Evolutionary conservation across 1,140 invertebrate species (phyloP).

Genomic region (Brachystomella parvula): DNA sequence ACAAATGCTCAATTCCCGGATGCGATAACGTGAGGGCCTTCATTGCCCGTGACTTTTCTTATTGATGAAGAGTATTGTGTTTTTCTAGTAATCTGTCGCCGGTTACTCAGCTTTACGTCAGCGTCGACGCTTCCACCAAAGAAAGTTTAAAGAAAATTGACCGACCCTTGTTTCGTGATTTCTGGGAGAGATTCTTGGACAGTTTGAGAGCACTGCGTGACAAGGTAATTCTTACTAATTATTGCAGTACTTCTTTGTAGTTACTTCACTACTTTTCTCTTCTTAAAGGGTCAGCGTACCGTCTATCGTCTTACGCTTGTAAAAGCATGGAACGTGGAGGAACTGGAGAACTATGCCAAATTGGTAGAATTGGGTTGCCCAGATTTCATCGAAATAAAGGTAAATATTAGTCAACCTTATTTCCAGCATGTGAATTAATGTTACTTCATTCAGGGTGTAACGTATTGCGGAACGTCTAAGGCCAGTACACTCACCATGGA

Average conservation of each 20-base stretch:
- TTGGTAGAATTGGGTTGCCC: constrained; percentile 53
- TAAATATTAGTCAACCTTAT: neutral
- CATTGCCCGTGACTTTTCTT: neutral
- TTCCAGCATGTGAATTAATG: neutral
- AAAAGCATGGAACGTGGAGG: constrained; percentile 56
- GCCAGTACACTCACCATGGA: constrained; percentile 54
- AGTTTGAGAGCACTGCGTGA: constrained; percentile 50
- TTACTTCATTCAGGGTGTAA: constrained; percentile 50
- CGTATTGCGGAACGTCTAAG: constrained; percentile 56
- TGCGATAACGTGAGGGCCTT: constrained; percentile 46
- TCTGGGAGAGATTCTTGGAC: constrained; percentile 55
- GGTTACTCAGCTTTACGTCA: constrained; percentile 59
- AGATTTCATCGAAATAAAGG: constrained; percentile 61
- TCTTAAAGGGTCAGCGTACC: constrained; percentile 50
- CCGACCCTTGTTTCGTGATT: constrained; percentile 55
- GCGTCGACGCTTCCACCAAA: constrained; percentile 56
- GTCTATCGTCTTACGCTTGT: constrained; percentile 58
- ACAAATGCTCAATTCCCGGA: constrained; percentile 61
- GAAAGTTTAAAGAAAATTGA: constrained; percentile 59
- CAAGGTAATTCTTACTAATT: constrained; percentile 42
- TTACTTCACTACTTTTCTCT: neutral
- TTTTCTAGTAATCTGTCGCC: constrained; percentile 47
- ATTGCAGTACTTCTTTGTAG: neutral
- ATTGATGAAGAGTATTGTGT: neutral
- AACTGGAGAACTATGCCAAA: constrained; percentile 54